A percentile compares a stretch with the other conserved stretches of the same genome.
phyloP scores from a whole-genome alignment of 2,888 invertebrate genomes.

The Nephrotoma flavescens region DNA sequence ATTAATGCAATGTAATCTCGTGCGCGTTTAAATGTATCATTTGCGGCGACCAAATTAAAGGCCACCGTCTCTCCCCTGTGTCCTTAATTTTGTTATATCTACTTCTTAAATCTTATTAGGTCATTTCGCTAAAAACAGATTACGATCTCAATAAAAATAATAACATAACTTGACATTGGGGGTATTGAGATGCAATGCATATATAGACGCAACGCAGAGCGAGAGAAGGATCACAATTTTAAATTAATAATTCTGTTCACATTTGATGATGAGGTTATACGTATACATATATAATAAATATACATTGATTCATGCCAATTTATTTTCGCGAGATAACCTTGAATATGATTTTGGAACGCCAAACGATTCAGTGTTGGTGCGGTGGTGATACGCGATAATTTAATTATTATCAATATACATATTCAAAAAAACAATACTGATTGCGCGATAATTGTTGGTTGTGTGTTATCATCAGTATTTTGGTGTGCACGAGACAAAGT shows the following conservation, averaged over 20 bases:
- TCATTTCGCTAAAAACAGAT: background rate
- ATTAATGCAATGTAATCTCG: background rate
- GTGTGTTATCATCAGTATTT: background rate
- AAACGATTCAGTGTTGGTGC: background rate
- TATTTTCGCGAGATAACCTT: background rate
- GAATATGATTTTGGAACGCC: background rate
- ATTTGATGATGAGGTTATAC: background rate
- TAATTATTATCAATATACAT: background rate
- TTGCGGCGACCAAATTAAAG: background rate
- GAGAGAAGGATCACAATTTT: too few species aligned
- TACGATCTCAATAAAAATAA: background rate
- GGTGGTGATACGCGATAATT: background rate
- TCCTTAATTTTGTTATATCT: background rate
- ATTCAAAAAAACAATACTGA: background rate
- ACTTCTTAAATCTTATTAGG: background rate
- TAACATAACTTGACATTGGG: too few species aligned
- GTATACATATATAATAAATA: background rate
- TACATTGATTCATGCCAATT: too few species aligned
- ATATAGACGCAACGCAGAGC: too few species aligned
- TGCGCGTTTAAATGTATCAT: background rate
- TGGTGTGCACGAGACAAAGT: background rate
- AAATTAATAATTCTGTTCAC: too few species aligned
- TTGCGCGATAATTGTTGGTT: background rate
- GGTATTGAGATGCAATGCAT: too few species aligned
- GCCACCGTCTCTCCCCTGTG: background rate